Conservation (phyloP, 2,113 vertebrate genomes). For the Castor canadensis region DNA sequence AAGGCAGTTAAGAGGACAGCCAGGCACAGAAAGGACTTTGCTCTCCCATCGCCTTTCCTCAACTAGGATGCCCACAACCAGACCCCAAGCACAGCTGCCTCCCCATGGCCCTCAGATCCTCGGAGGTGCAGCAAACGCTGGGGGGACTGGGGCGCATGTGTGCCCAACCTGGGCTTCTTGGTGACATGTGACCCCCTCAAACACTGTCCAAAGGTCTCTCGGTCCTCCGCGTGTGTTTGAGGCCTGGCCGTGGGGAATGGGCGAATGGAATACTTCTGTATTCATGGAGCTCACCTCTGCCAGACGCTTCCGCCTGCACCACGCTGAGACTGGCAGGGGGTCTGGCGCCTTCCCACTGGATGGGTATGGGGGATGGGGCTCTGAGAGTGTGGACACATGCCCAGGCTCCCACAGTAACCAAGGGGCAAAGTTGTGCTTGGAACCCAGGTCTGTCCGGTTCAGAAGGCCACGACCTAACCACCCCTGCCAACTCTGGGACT, state of each 20-base stretch:
- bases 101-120: background rate
- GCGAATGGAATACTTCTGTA: accelerated
- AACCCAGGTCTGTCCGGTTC: background rate
- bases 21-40: background rate
- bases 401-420: background rate
- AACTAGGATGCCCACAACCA: too few species aligned
- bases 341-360: accelerated
- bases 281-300: accelerated
- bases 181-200: too few species aligned
- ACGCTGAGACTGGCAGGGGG: background rate
- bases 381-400: background rate
- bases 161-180: background rate
- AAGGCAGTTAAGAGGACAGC: accelerated
- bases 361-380: background rate
- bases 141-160: background rate
- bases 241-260: background rate
- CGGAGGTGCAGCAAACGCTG: accelerated
- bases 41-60: background rate
- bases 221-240: background rate
- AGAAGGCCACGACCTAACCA: too few species aligned
- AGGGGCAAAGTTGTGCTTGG: too few species aligned
- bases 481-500: background rate
- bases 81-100: accelerated
- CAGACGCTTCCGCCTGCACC: accelerated
- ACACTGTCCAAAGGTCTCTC: background rate